Base-by-base conservation (phyloP, 1,140 invertebrate genomes). In the Brachionus koreanus region DNA sequence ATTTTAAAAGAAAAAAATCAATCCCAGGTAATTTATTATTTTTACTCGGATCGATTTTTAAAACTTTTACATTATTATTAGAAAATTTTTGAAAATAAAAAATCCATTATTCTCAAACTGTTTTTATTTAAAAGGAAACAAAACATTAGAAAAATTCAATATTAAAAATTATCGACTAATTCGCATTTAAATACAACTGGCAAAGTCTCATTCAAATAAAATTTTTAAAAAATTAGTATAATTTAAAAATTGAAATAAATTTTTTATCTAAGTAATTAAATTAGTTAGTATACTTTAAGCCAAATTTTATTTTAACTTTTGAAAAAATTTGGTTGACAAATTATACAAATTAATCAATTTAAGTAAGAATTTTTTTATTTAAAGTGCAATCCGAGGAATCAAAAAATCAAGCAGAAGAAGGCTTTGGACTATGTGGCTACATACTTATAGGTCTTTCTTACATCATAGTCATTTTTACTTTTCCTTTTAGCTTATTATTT, bases 351-450 rank as follows among this genome's bases (percentile, higher is more conserved):
- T 29, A 29, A 29, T 29, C 29, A 29, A 29, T 29, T 29, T 29
- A n/a, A 25, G 29, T n/a, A 23, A 29, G 29, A 25, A 33, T 35
- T 16, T n/a, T 72, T n/a, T 33, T 65, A 29, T 65, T 65, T 16
- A 23, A 74, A 74, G 69, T 74, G 69, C 2, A 74, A 12, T 23
- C 19, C 19, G 42, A 29, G 25, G 76, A 43, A n/a, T 16, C 19
- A 10, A 79, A 79, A 61, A 37, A 79, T 10, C 37, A 79, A 1
- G 25, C 57, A 33, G 76, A 79, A 61, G 76, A 79, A 16, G 25
- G 25, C 23, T 79, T 79, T 79, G 76, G 76, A 61, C 13, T 49
- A 10, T 79, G 76, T 16, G 76, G 33, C 23, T 57, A 33, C 7
- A 1, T 79, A 0, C 33, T 79, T n/a, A 79, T 79, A 23, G 49